Conservation (phyloP, 1,140 invertebrate genomes). For the Nasonia longicornis region DNA sequence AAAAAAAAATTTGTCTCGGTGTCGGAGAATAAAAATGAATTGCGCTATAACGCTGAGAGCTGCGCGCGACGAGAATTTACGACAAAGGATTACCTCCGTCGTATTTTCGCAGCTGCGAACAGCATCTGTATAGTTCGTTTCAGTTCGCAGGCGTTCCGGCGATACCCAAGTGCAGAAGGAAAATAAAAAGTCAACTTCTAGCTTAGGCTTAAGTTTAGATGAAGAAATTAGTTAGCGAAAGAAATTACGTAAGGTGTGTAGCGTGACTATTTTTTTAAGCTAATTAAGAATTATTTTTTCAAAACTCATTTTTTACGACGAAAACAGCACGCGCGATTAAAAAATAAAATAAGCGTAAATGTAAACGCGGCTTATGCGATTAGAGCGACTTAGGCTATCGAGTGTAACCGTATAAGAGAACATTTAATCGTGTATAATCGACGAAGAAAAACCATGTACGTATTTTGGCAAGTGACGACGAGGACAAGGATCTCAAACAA, state of each 20-base stretch:
- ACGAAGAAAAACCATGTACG: conserved; percentile 15
- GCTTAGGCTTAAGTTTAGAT: conserved; percentile 3
- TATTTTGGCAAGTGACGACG: neutral
- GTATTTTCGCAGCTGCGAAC: too few species aligned
- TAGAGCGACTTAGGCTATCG: conserved; percentile 3
- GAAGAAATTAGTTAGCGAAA: conserved; percentile 10
- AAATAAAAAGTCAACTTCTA: neutral
- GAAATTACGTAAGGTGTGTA: neutral
- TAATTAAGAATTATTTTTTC: conserved; percentile 30
- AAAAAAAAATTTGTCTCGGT: neutral
- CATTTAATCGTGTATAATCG: neutral
- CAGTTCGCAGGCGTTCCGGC: too few species aligned
- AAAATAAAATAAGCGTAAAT: neutral
- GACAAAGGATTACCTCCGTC: too few species aligned
- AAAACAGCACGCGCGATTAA: neutral
- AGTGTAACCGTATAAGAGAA: neutral
- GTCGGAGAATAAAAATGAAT: too few species aligned
- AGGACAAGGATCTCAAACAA: neutral
- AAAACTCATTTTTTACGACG: conserved; percentile 16
- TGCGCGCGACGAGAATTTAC: too few species aligned
- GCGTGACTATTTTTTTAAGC: conserved; percentile 30
- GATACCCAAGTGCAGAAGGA: too few species aligned
- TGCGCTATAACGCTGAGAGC: too few species aligned
- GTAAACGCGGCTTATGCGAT: neutral
- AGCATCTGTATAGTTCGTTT: too few species aligned